Evolutionary conservation across 2,113 vertebrate genomes (phyloP).

Genomic region (Oreochromis spilurus): DNA sequence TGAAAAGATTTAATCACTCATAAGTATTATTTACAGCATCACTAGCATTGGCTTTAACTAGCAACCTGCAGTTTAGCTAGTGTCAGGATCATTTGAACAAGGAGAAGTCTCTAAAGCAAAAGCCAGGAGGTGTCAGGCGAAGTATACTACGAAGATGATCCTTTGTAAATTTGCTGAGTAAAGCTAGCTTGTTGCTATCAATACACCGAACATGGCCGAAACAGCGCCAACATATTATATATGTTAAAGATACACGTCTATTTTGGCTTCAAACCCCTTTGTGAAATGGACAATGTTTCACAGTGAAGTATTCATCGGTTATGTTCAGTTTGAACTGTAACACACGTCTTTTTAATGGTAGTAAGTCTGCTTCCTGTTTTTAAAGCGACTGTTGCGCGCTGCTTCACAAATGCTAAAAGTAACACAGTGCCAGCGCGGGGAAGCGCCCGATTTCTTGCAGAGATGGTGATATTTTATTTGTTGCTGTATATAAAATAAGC

Average conservation of each 20-base stretch:
- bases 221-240: conserved; percentile 12
- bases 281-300: conserved; percentile 48
- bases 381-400: conserved; percentile 44
- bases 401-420: not conserved
- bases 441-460: conserved; percentile 28
- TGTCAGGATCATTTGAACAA: not conserved
- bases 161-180: not conserved
- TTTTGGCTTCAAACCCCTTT: conserved; percentile 61
- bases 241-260: conserved; percentile 20
- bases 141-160: not conserved
- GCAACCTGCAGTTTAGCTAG: not conserved
- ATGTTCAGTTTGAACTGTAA: conserved; percentile 51
- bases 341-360: conserved; percentile 59
- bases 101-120: not conserved
- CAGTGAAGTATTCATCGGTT: conserved; percentile 44
- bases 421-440: conserved; percentile 22
- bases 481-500: conserved; percentile 75
- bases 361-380: conserved; percentile 45
- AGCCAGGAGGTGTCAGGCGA: not conserved
- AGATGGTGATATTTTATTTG: conserved; percentile 50
- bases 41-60: not conserved
- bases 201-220: not conserved
- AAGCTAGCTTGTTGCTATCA: not conserved
- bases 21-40: not conserved
- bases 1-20: not conserved